These are phyloP conservation scores for Holothuria leucospilota DNA, from an alignment of 53 echinoderm and acorn worm genomes.

Conservation along the genomic window DNA sequence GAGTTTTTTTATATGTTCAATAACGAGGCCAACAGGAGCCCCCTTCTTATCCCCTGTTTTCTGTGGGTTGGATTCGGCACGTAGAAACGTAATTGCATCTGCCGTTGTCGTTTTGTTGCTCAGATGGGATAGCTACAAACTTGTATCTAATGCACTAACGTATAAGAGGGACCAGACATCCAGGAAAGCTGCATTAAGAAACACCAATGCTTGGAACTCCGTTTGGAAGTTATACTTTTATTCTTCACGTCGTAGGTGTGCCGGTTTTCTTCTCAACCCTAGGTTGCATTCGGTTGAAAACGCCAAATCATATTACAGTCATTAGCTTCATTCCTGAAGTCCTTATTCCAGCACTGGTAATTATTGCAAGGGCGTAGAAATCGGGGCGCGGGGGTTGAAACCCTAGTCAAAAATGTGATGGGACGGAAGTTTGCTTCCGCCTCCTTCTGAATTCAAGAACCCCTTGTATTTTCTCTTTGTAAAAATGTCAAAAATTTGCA, in stretches of 20 bases:
- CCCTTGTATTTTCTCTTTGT: too few species aligned
- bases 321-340: slow-evolving; percentile 24
- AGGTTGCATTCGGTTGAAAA: neutral
- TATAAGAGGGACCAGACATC: slow-evolving; percentile 24
- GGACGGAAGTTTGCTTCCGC: too few species aligned
- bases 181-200: slow-evolving; percentile 3
- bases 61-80: slow-evolving; percentile 18
- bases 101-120: too few species aligned
- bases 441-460: too few species aligned
- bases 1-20: too few species aligned
- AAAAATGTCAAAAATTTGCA: too few species aligned
- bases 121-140: too few species aligned
- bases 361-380: too few species aligned
- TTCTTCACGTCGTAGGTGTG: slow-evolving; percentile 1
- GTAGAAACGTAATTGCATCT: neutral
- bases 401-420: too few species aligned
- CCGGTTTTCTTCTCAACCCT: neutral
- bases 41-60: slow-evolving; percentile 1
- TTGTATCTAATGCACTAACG: slow-evolving; percentile 12
- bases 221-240: neutral
- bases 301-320: neutral
- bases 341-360: slow-evolving; percentile 19
- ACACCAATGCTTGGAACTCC: neutral
- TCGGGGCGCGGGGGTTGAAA: too few species aligned
- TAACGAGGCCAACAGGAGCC: neutral